Conservation (phyloP, 2,113 vertebrate genomes). For the Hucho hucho region DNA sequence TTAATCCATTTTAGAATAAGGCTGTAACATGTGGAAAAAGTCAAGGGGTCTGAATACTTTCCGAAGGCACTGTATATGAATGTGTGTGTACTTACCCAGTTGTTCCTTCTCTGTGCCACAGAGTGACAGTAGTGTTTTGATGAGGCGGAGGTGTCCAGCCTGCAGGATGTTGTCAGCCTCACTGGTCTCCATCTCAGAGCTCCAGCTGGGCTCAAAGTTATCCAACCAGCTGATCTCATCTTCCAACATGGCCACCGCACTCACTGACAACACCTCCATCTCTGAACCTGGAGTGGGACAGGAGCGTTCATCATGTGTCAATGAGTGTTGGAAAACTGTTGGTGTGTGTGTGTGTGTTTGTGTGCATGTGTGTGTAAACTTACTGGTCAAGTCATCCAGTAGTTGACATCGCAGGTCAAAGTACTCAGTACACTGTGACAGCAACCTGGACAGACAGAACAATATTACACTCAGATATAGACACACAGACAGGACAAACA, state of each 20-base stretch:
- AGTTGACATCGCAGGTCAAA: slow-evolving; percentile 96
- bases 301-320: too few relatives aligned
- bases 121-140: slow-evolving; percentile 95
- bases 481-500: not conserved
- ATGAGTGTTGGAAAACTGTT: too few relatives aligned
- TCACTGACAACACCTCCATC: slow-evolving; percentile 94
- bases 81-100: slow-evolving; percentile 77
- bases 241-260: slow-evolving; percentile 93
- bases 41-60: too few relatives aligned
- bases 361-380: slow-evolving; percentile 46
- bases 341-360: too few relatives aligned
- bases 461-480: not conserved
- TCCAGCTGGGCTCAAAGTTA: slow-evolving; percentile 97
- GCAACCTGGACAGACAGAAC: slow-evolving; percentile 72
- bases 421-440: slow-evolving; percentile 97
- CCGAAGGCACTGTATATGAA: not conserved
- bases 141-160: slow-evolving; percentile 93
- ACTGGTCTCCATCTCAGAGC: slow-evolving; percentile 93
- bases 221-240: slow-evolving; percentile 98
- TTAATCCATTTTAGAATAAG: too few relatives aligned
- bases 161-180: slow-evolving; percentile 95
- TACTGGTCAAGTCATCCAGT: slow-evolving; percentile 95
- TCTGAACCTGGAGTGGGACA: slow-evolving; percentile 79
- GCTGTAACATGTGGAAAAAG: too few relatives aligned
- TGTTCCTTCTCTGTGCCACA: slow-evolving; percentile 95